Percentiles rank a stretch among this genome's conserved stretches.
Evolutionary conservation across 2,888 invertebrate genomes (phyloP).

Genomic region (Chesias legatella): DNA sequence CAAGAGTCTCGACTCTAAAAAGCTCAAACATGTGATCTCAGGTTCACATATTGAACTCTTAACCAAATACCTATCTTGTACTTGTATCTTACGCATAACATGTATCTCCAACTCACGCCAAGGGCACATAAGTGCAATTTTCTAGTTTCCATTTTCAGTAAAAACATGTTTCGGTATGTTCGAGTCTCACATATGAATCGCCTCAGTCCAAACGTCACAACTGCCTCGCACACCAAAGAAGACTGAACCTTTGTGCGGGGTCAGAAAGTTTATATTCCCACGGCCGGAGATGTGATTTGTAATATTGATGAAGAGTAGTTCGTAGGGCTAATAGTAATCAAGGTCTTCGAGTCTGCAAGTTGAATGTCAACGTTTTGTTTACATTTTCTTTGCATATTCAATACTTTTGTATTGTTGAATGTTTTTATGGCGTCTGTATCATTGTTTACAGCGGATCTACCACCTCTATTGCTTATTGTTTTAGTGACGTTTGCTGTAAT

Average conservation of each 20-base stretch:
- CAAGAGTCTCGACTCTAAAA: too few species aligned
- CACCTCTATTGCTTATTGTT: too few species aligned
- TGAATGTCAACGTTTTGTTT: conserved; percentile 74
- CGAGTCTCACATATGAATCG: conserved; percentile 42
- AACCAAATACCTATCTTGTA: too few species aligned
- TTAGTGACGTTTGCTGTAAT: too few species aligned
- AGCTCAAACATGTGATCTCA: too few species aligned
- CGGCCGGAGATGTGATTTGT: conserved; percentile 23
- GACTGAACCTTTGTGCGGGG: conserved; percentile 19
- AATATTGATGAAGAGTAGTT: conserved; percentile 30
- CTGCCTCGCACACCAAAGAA: conserved; percentile 13
- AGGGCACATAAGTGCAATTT: conserved; percentile 46
- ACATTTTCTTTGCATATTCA: conserved; percentile 40
- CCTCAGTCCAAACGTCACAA: conserved; percentile 24
- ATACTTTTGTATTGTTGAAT: conserved; percentile 4
- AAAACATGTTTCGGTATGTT: conserved; percentile 59
- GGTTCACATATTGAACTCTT: too few species aligned
- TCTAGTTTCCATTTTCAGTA: conserved; percentile 79
- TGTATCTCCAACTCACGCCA: too few species aligned
- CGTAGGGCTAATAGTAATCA: conserved; percentile 58
- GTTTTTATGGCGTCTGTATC: not conserved
- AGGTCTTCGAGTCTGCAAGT: conserved; percentile 69
- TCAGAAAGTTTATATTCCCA: conserved; percentile 27
- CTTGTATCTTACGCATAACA: too few species aligned
- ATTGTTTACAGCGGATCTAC: not conserved